Conservation (phyloP, 1,140 invertebrate species). For the Globodera rostochiensis region DNA sequence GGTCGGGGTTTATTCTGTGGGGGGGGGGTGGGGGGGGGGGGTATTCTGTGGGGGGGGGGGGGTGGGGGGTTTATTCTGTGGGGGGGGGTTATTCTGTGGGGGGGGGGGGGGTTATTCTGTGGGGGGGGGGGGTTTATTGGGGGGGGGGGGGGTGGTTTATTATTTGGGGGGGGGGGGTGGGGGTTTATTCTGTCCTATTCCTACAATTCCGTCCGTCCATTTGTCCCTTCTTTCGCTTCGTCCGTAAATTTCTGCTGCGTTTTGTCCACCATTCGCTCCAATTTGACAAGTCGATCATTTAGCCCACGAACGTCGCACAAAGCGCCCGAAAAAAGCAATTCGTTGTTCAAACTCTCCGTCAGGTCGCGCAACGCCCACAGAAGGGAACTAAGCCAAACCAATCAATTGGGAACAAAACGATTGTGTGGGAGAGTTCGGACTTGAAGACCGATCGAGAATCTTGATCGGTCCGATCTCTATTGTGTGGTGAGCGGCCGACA, state of each 20-base stretch:
- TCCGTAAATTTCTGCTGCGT: constrained; percentile 20
- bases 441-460: too few relatives aligned
- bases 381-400: neutral
- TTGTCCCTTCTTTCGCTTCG: constrained; percentile 2
- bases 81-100: too few relatives aligned
- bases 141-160: too few relatives aligned
- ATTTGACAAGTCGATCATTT: constrained; percentile 10
- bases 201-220: neutral
- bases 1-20: too few relatives aligned
- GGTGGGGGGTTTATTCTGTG: too few relatives aligned
- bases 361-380: constrained; percentile 13
- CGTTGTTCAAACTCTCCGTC: constrained; percentile 22
- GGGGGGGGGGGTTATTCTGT: too few relatives aligned
- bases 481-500: too few relatives aligned
- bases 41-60: too few relatives aligned
- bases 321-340: constrained; percentile 26
- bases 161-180: too few relatives aligned
- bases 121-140: too few relatives aligned
- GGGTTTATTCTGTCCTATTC: neutral
- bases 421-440: neutral
- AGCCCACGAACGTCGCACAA: constrained; percentile 9
- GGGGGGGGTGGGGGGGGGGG: too few relatives aligned
- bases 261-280: constrained; percentile 15
- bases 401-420: neutral
- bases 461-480: too few relatives aligned